phyloP scores from a whole-genome alignment of 2,113 vertebrate species.

The Leptobrachium leishanense region DNA sequence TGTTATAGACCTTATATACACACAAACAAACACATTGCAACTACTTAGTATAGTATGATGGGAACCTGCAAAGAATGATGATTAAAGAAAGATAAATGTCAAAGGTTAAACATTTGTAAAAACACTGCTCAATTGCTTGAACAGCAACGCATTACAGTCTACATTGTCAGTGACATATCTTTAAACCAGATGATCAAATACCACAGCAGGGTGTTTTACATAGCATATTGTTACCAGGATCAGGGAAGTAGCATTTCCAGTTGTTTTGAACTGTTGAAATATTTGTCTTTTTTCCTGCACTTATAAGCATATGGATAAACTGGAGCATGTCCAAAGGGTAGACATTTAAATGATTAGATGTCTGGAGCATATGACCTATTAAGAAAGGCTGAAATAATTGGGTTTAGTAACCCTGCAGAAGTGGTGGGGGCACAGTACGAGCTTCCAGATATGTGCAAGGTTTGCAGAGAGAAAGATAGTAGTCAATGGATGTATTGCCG shows the following conservation, averaged over 20 bases:
- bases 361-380: constrained; percentile 42
- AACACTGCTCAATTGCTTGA: too few species aligned
- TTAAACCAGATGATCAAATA: too few species aligned
- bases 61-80: too few species aligned
- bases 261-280: constrained; percentile 9
- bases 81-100: too few species aligned
- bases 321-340: constrained; percentile 41
- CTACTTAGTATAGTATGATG: too few species aligned
- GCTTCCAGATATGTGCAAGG: constrained; percentile 32
- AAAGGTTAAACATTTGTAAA: too few species aligned
- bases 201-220: not conserved
- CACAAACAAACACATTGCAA: too few species aligned
- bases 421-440: not conserved
- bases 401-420: constrained; percentile 40
- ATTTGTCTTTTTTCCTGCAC: constrained; percentile 18
- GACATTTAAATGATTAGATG: constrained; percentile 43
- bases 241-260: constrained; percentile 19
- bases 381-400: constrained; percentile 44
- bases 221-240: constrained; percentile 1
- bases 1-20: too few species aligned
- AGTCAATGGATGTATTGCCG: too few species aligned
- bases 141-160: too few species aligned
- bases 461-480: not conserved
- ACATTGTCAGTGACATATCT: too few species aligned
- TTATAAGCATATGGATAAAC: constrained; percentile 28